Percentiles rank a stretch among this genome's conserved stretches.
phyloP scores from a whole-genome alignment of 92 coral and sea anemone genomes.

The Heliopora coerulea region DNA sequence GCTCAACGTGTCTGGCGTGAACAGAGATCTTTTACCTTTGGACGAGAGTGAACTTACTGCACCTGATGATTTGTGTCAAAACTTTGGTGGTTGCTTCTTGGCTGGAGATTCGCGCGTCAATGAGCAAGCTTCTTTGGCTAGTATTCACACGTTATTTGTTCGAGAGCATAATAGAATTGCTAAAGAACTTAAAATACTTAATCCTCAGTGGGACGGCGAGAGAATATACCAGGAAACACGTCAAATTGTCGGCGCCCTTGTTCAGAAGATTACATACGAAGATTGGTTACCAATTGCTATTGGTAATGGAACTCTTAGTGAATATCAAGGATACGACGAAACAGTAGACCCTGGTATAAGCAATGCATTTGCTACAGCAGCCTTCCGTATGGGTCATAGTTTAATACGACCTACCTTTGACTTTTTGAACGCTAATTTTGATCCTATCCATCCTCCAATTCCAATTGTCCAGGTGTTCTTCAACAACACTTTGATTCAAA shows the following conservation, averaged over 20 bases:
- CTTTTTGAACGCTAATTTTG: background rate
- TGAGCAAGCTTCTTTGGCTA: constrained; percentile 30
- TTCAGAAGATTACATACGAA: constrained; percentile 29
- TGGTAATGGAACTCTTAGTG: background rate
- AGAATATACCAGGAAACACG: constrained; percentile 36
- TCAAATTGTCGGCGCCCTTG: constrained; percentile 9
- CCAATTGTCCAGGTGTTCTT: constrained; percentile 1
- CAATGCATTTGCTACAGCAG: constrained; percentile 35
- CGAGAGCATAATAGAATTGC: constrained; percentile 30
- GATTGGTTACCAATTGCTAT: constrained; percentile 27
- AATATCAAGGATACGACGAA: background rate
- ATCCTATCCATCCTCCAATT: constrained; percentile 1
- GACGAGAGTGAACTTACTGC: constrained; percentile 5
- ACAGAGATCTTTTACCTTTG: constrained; percentile 16
- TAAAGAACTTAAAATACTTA: background rate
- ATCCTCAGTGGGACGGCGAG: constrained; percentile 33
- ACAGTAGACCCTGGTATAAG: constrained; percentile 12
- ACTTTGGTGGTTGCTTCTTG: constrained; percentile 12
- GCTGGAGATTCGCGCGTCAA: constrained; percentile 25
- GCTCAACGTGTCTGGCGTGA: constrained; percentile 9
- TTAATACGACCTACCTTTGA: constrained; percentile 10
- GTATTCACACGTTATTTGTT: constrained; percentile 22
- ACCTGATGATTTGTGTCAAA: constrained; percentile 10
- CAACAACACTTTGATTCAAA: constrained; percentile 12
- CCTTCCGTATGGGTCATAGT: constrained; percentile 37